phyloP scores from a whole-genome alignment of 2,113 vertebrate genomes.

The Carassius gibelio region DNA sequence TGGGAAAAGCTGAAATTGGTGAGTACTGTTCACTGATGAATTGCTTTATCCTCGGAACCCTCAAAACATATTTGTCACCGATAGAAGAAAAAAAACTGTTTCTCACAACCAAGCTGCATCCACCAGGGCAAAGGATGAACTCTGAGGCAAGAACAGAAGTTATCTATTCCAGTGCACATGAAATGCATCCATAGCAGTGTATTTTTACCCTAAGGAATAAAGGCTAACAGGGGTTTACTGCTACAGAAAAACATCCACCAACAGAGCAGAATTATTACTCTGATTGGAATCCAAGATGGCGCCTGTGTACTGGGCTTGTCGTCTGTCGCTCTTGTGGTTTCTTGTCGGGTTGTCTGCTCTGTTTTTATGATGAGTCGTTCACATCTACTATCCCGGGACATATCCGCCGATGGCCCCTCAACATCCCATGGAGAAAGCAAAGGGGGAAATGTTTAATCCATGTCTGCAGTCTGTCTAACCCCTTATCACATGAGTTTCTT shows the following conservation, averaged over 20 bases:
- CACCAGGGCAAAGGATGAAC: constrained; percentile 15
- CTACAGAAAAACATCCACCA: neutral
- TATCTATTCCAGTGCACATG: constrained; percentile 23
- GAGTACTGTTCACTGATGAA: constrained; percentile 19
- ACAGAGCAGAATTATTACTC: neutral
- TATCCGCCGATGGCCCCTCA: too few species aligned
- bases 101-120: neutral
- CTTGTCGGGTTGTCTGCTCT: too few species aligned
- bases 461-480: too few species aligned
- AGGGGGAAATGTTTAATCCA: too few species aligned
- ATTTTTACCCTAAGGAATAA: constrained; percentile 19
- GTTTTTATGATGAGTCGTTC: too few species aligned
- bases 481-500: too few species aligned
- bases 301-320: too few species aligned
- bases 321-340: too few species aligned
- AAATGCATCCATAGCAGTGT: neutral
- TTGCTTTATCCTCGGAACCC: constrained; percentile 29
- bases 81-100: neutral
- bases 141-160: neutral
- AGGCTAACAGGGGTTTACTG: neutral
- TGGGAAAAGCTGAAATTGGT: constrained; percentile 32
- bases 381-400: too few species aligned
- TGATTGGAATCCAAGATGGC: too few species aligned
- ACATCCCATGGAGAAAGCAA: too few species aligned
- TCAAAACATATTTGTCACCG: constrained; percentile 18